These are phyloP conservation scores for Aspidoscelis tigris DNA, from an alignment of 2,113 vertebrate species.

Conservation along the genomic window DNA sequence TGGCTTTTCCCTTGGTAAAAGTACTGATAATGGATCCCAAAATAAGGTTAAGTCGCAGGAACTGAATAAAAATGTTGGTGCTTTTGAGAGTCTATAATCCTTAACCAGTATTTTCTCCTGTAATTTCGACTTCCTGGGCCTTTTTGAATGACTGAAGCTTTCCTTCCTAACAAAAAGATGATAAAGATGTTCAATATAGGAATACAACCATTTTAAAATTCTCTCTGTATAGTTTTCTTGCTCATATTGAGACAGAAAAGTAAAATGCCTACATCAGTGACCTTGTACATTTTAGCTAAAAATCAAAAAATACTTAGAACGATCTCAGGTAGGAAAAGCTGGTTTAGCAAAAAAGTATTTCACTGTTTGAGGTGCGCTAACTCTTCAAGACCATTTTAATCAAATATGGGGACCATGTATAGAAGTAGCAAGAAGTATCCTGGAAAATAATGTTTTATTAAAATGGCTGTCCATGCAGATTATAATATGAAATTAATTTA, in stretches of 20 bases:
- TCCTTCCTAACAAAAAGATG: constrained; percentile 40
- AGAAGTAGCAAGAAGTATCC: no score
- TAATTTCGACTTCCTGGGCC: neutral
- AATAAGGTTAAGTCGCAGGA: constrained; percentile 43
- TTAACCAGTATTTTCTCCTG: constrained; percentile 45
- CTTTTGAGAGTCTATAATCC: constrained; percentile 35
- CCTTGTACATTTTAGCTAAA: constrained; percentile 70
- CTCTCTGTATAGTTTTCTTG: constrained; percentile 24
- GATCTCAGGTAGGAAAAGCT: constrained; percentile 39
- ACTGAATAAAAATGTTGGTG: constrained; percentile 51
- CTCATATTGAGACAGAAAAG: constrained; percentile 66
- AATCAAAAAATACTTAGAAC: constrained; percentile 47
- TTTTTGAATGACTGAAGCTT: neutral
- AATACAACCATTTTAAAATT: constrained; percentile 17
- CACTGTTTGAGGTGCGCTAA: constrained; percentile 36
- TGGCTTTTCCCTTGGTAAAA: constrained; percentile 16
- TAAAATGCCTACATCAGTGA: constrained; percentile 70
- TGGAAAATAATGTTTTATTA: no score
- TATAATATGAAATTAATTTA: no score
- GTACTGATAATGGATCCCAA: constrained; percentile 43
- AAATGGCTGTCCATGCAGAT: no score
- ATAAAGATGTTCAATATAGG: constrained; percentile 52
- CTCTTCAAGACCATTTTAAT: constrained; percentile 39
- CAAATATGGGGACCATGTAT: no score
- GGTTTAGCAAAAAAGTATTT: constrained; percentile 54